Percentiles rank a stretch among this genome's conserved stretches.
These are phyloP conservation scores for Penaeus monodon DNA, from an alignment of 2,888 invertebrate genomes.

Conservation along the genomic window DNA sequence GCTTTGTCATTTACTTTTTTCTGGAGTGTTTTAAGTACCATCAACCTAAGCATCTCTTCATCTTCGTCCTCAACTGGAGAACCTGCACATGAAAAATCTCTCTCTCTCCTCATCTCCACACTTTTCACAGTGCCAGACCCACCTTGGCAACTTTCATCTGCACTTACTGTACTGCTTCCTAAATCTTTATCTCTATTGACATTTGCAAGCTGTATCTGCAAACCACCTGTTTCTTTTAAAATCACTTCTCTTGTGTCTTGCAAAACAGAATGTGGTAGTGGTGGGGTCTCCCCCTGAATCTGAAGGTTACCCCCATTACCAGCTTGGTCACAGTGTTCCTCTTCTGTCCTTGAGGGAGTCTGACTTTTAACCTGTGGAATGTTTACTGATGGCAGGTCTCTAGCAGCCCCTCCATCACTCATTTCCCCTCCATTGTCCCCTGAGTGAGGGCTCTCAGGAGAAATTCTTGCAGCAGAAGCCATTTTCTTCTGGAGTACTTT, in stretches of 20 bases:
- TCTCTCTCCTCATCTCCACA: background rate
- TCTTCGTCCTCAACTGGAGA: conserved; percentile 44
- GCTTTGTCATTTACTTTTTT: conserved; percentile 19
- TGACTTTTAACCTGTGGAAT: background rate
- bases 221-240: conserved; percentile 16
- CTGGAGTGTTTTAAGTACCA: conserved; percentile 35
- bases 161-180: background rate
- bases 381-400: too few relatives aligned
- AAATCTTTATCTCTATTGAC: background rate
- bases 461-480: background rate
- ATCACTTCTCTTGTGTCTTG: conserved; percentile 26
- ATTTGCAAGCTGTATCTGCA: conserved; percentile 38
- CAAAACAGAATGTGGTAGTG: background rate
- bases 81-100: background rate
- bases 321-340: background rate
- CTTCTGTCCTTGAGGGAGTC: background rate
- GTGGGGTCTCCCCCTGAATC: background rate
- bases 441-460: background rate
- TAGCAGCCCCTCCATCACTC: too few relatives aligned
- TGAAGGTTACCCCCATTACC: background rate
- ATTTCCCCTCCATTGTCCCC: too few relatives aligned
- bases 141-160: background rate
- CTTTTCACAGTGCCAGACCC: background rate
- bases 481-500: background rate
- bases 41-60: conserved; percentile 42